Conservation (phyloP, 1,140 invertebrate species). For the Papilio aristodemus region DNA sequence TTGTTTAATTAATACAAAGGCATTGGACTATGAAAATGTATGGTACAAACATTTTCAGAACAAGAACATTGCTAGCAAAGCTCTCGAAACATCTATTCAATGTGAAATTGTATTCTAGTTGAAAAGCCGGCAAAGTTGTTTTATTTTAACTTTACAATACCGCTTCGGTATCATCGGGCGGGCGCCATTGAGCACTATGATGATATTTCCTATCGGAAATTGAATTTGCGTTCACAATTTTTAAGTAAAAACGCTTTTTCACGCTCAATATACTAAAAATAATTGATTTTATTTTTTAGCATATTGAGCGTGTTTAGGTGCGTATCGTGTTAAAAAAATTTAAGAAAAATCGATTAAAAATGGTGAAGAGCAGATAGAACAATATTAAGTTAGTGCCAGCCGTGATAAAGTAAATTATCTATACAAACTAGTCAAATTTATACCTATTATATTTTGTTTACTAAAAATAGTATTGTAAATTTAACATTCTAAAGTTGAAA, state of each 20-base stretch:
- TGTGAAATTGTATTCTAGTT: conserved; percentile 16
- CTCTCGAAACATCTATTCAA: conserved; percentile 13
- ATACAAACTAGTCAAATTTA: too few relatives aligned
- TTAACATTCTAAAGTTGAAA: too few relatives aligned
- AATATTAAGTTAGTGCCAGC: too few relatives aligned
- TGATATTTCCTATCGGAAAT: conserved; percentile 12
- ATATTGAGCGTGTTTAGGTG: too few relatives aligned
- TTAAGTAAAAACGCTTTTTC: background rate
- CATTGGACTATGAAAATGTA: background rate
- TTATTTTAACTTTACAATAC: conserved; percentile 20
- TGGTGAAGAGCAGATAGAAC: too few relatives aligned
- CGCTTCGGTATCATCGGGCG: conserved; percentile 6
- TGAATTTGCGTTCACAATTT: conserved; percentile 1
- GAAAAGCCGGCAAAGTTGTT: background rate
- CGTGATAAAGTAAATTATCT: too few relatives aligned
- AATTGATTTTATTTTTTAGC: too few relatives aligned
- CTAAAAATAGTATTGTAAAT: too few relatives aligned
- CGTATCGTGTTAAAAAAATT: too few relatives aligned
- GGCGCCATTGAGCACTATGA: background rate
- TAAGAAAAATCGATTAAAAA: too few relatives aligned
- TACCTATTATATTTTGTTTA: too few relatives aligned
- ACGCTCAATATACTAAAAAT: background rate
- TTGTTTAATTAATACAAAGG: background rate
- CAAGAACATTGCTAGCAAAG: background rate
- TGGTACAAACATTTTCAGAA: background rate